phyloP scores from a whole-genome alignment of 2,113 vertebrate species.

The Siniperca chuatsi region DNA sequence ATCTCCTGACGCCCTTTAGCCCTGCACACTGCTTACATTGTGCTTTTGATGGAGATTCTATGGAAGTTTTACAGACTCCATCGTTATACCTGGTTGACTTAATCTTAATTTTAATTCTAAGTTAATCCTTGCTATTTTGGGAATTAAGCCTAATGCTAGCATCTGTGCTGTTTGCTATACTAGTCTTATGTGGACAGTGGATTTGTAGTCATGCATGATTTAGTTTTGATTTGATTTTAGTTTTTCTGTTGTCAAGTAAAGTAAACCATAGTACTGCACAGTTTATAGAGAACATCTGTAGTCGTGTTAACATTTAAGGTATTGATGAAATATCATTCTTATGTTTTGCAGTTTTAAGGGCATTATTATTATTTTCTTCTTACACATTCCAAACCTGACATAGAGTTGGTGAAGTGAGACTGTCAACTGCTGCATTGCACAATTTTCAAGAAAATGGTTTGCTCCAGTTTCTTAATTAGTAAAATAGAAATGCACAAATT shows the following conservation, averaged over 20 bases:
- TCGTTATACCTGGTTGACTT: constrained; percentile 73
- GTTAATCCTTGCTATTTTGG: constrained; percentile 79
- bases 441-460: constrained; percentile 18
- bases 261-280: background rate
- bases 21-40: constrained; percentile 51
- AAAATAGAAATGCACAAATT: background rate
- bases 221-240: constrained; percentile 24
- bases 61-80: constrained; percentile 67
- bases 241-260: constrained; percentile 30
- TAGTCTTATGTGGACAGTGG: constrained; percentile 51
- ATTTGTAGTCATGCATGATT: constrained; percentile 60
- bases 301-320: background rate
- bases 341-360: background rate
- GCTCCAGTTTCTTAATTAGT: background rate
- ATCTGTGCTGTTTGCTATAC: constrained; percentile 70
- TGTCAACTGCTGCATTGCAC: background rate
- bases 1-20: constrained; percentile 65
- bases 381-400: constrained; percentile 28
- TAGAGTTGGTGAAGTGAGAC: background rate
- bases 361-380: constrained; percentile 5
- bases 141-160: constrained; percentile 78
- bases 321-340: background rate
- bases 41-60: constrained; percentile 58
- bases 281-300: background rate
- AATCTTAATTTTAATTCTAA: constrained; percentile 77